phyloP scores from a whole-genome alignment of 2,797 vertebrate species.

The Clarias pachynema region DNA sequence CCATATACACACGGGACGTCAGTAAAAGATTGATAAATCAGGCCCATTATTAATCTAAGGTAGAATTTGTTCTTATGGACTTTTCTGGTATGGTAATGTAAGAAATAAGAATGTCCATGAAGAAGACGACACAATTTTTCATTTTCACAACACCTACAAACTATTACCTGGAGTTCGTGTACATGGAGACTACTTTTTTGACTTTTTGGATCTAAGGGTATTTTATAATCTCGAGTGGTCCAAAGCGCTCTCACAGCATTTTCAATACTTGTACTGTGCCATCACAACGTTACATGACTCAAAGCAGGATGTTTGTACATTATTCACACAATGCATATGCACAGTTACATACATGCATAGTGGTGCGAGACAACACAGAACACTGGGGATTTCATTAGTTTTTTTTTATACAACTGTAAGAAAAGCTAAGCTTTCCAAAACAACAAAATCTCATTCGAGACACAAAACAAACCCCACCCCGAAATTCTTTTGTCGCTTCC shows the following conservation, averaged over 20 bases:
- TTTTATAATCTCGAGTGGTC: conserved; percentile 21
- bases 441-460: neutral
- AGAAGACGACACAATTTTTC: neutral
- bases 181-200: neutral
- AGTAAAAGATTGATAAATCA: neutral
- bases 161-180: conserved; percentile 4
- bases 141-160: conserved; percentile 31
- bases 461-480: neutral
- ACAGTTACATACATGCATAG: conserved; percentile 81
- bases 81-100: neutral
- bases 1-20: neutral
- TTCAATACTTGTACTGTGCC: conserved; percentile 64
- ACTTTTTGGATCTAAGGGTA: neutral
- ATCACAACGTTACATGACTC: conserved; percentile 74
- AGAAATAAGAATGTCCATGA: neutral
- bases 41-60: neutral
- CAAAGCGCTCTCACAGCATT: conserved; percentile 49
- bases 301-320: conserved; percentile 76
- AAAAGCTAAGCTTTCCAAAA: conserved; percentile 29
- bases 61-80: neutral
- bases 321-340: conserved; percentile 78
- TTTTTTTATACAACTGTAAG: conserved; percentile 40
- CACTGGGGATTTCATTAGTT: conserved; percentile 50
- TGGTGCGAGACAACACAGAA: conserved; percentile 67
- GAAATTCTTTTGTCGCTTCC: conserved; percentile 21